Conservation (phyloP, 2,113 vertebrate genomes). For the Polypterus senegalus region DNA sequence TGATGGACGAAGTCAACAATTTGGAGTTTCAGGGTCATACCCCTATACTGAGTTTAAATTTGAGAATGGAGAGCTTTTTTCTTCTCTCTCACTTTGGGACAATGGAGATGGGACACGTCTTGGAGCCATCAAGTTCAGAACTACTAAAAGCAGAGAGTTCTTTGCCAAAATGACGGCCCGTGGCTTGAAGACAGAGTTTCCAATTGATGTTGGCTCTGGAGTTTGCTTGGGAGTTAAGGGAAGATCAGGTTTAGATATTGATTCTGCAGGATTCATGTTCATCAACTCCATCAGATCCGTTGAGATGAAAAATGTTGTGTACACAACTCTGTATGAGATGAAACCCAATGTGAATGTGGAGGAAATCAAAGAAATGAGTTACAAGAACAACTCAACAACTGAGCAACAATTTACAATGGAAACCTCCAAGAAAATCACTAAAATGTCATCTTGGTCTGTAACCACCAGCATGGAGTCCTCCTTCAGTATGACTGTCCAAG, state of each 20-base stretch:
- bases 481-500: slow-evolving; percentile 12
- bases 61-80: slow-evolving; percentile 17
- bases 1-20: slow-evolving; percentile 1
- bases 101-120: slow-evolving; percentile 22
- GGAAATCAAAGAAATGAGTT: slow-evolving; percentile 15
- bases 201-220: slow-evolving; percentile 20
- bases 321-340: slow-evolving; percentile 18
- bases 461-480: not conserved
- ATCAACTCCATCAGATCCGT: slow-evolving; percentile 17
- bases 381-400: not conserved
- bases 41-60: slow-evolving; percentile 15
- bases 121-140: slow-evolving; percentile 23
- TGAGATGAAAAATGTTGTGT: slow-evolving; percentile 5
- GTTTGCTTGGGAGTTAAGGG: slow-evolving; percentile 22
- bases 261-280: slow-evolving; percentile 17
- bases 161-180: slow-evolving; percentile 19
- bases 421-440: slow-evolving; percentile 14
- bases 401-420: slow-evolving; percentile 4
- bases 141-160: slow-evolving; percentile 9
- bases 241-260: slow-evolving; percentile 7
- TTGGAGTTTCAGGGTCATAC: slow-evolving; percentile 15
- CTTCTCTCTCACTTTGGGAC: slow-evolving; percentile 24
- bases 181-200: slow-evolving; percentile 18
- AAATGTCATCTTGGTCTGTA: slow-evolving; percentile 18
- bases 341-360: slow-evolving; percentile 8